These are phyloP conservation scores for Dendrolimus kikuchii DNA, from an alignment of 1,140 invertebrate species.

Conservation along the genomic window DNA sequence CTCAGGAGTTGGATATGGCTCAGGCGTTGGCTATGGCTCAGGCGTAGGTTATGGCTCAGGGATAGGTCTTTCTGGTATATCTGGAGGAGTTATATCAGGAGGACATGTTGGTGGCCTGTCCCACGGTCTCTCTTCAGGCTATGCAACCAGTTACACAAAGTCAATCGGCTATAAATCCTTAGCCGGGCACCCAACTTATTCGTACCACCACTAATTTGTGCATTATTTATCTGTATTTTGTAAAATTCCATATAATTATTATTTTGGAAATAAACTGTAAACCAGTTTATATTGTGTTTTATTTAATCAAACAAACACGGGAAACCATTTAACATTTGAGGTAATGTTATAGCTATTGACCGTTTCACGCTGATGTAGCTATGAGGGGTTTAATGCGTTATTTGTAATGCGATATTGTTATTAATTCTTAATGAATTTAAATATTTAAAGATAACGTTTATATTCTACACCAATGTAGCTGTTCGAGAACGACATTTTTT, in stretches of 20 bases:
- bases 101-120: slow-evolving; percentile 5
- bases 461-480: too few relatives aligned
- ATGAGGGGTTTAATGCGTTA: too few relatives aligned
- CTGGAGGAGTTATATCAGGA: too few relatives aligned
- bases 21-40: slow-evolving; percentile 8
- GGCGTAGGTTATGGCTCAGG: not conserved
- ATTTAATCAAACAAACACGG: not conserved
- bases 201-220: slow-evolving; percentile 8
- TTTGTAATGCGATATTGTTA: too few relatives aligned
- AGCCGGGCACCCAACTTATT: slow-evolving; percentile 8
- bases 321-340: too few relatives aligned
- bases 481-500: too few relatives aligned
- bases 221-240: slow-evolving; percentile 5
- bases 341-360: too few relatives aligned
- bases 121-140: slow-evolving; percentile 9
- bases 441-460: too few relatives aligned
- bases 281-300: slow-evolving; percentile 2
- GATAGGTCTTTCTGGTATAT: too few relatives aligned
- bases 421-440: too few relatives aligned
- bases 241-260: slow-evolving; percentile 1
- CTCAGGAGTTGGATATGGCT: slow-evolving; percentile 6
- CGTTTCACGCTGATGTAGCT: too few relatives aligned
- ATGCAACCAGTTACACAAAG: slow-evolving; percentile 12
- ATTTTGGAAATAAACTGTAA: slow-evolving; percentile 12
- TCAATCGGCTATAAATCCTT: slow-evolving; percentile 16